A percentile compares a stretch with the other conserved stretches of the same genome.
Evolutionary conservation across 37 sponge, comb jelly and placozoan genomes (phyloP).

Genomic region (Dysidea cf. avara): DNA sequence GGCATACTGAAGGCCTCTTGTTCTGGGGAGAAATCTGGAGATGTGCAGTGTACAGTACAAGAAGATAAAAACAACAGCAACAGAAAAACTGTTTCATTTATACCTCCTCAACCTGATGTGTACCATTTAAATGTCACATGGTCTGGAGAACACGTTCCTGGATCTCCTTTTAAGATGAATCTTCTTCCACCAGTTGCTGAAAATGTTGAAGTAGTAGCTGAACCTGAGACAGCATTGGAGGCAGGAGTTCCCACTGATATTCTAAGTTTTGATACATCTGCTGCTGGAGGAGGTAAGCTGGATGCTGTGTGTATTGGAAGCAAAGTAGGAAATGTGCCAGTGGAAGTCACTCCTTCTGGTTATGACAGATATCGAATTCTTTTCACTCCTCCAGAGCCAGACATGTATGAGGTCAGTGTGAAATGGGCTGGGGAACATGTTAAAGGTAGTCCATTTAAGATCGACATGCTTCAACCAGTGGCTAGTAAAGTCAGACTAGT

Average conservation of each 20-base stretch:
- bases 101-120: too few relatives aligned
- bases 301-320: constrained; percentile 41
- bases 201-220: constrained; percentile 31
- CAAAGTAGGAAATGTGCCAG: constrained; percentile 51
- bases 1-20: constrained; percentile 36
- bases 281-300: constrained; percentile 35
- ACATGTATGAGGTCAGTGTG: constrained; percentile 54
- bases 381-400: constrained; percentile 40
- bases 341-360: constrained; percentile 43
- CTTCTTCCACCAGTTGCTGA: background rate
- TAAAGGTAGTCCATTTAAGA: too few relatives aligned
- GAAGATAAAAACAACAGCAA: too few relatives aligned
- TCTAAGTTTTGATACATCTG: background rate
- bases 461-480: constrained; percentile 47
- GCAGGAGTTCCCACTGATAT: background rate
- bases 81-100: too few relatives aligned
- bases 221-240: too few relatives aligned
- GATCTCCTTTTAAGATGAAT: too few relatives aligned
- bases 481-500: constrained; percentile 47
- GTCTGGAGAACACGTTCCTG: too few relatives aligned
- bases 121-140: too few relatives aligned
- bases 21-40: constrained; percentile 22
- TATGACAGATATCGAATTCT: constrained; percentile 32
- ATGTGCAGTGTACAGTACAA: too few relatives aligned
- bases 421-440: constrained; percentile 56